These are phyloP conservation scores for Drosophila oshimai DNA, from an alignment of 1,140 invertebrate species.

Conservation along the genomic window DNA sequence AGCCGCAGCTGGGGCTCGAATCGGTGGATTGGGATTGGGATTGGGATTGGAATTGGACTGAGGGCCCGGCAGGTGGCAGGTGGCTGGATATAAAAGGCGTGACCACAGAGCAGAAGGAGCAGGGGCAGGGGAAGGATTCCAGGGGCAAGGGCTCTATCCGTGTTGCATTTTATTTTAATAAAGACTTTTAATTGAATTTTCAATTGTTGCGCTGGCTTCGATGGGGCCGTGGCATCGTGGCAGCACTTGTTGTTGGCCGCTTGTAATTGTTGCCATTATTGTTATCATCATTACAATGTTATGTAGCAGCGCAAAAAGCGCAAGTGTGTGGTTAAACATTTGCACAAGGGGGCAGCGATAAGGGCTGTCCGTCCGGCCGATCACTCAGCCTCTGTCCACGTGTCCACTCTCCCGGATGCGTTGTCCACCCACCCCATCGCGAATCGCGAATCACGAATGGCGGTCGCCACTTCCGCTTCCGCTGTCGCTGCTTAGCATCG, in stretches of 20 bases:
- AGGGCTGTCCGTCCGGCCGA: not conserved
- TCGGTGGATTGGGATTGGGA: not conserved
- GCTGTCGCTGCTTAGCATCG: constrained; percentile 56
- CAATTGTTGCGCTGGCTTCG: constrained; percentile 63
- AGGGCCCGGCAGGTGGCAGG: constrained; percentile 58
- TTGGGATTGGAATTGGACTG: not conserved
- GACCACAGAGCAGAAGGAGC: constrained; percentile 38
- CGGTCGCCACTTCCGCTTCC: constrained; percentile 75
- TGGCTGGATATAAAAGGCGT: constrained; percentile 52
- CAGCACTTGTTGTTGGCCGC: constrained; percentile 27
- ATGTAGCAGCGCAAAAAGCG: constrained; percentile 53
- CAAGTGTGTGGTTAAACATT: constrained; percentile 72
- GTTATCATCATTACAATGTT: constrained; percentile 67
- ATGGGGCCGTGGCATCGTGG: constrained; percentile 8
- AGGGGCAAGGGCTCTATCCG: constrained; percentile 31
- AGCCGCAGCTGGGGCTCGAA: constrained; percentile 45
- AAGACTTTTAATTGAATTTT: constrained; percentile 81
- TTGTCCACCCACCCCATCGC: not conserved
- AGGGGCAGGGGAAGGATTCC: constrained; percentile 1
- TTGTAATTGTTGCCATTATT: constrained; percentile 53
- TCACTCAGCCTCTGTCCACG: constrained; percentile 11
- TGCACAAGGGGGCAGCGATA: constrained; percentile 38
- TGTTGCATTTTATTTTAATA: constrained; percentile 79
- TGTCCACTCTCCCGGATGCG: constrained; percentile 17
- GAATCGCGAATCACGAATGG: constrained; percentile 58